phyloP scores from a whole-genome alignment of 2,113 vertebrate species.

The Oenanthe melanoleuca region DNA sequence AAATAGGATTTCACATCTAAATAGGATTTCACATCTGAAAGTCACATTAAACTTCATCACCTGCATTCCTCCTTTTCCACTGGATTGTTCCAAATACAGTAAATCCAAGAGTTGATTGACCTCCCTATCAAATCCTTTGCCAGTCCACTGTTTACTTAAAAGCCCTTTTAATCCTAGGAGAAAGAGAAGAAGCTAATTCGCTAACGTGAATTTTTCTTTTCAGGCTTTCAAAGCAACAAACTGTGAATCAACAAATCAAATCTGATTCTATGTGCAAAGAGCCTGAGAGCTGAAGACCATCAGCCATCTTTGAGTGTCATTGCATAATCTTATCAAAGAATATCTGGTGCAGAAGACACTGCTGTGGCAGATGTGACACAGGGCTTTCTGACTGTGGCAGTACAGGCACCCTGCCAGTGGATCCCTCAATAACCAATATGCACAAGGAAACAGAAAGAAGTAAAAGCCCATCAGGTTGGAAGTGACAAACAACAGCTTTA shows the following conservation, averaged over 20 bases:
- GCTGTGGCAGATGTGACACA: not conserved
- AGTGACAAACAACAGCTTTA: not conserved
- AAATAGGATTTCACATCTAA: not conserved
- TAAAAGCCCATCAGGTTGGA: not conserved
- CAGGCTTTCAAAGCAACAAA: not conserved
- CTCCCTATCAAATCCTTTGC: slow-evolving; percentile 86
- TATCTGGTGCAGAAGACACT: not conserved
- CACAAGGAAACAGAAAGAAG: not conserved
- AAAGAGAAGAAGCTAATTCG: not conserved
- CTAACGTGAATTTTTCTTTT: not conserved
- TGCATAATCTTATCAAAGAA: not conserved
- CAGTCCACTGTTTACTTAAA: slow-evolving; percentile 84
- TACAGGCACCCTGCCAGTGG: not conserved
- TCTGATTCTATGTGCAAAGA: not conserved
- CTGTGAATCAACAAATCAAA: not conserved
- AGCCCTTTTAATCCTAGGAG: slow-evolving; percentile 83
- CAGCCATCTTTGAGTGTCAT: not conserved
- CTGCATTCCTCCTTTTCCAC: slow-evolving; percentile 70
- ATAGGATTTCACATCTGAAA: not conserved
- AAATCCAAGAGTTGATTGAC: slow-evolving; percentile 80
- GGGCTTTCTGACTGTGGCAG: not conserved
- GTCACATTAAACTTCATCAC: slow-evolving; percentile 64
- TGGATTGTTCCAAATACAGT: slow-evolving; percentile 60
- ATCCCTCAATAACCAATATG: not conserved
- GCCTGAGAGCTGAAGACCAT: not conserved